Base-by-base conservation (phyloP, 2,797 vertebrate species). In the Xiphophorus birchmanni region DNA sequence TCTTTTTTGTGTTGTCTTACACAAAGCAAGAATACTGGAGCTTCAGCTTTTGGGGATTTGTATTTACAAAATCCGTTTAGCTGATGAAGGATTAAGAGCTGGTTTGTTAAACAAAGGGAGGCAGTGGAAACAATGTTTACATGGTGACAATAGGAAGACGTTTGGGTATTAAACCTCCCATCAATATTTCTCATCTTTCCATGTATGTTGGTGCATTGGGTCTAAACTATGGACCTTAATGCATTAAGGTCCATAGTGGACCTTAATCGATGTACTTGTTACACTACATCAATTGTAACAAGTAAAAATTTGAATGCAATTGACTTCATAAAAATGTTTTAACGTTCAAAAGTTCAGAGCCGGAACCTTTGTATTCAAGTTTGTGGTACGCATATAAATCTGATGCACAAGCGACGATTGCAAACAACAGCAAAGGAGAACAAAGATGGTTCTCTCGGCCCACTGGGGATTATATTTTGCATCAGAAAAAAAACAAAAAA, bases 11-110 rank as follows among this genome's bases (percentile, higher is more conserved):
- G 63, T 71, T 75, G 47, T 78, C 84, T 91, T 78, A 83, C 74
- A 88, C 84, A 93, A 93, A 89, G 84, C 78, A 80, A 79, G 54
- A 79, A 85, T 63, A 65, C 74, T 83, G 75, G 63, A 84, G 81
- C 74, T 90, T 86, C 54, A 75, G 80, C 83, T 82, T 77, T 74
- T 48, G 76, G 13, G 83, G 83, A 91, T 91, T 90, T 89, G 80
- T 85, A 69, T 81, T 86, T 60, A 78, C 2, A 4, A 69, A 78
- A 86, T 88, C 85, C 80, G 86, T 90, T 92, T 87, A 90, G 81
- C 86, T 85, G 84, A 86, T 80, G 73, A 58, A 81, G 82, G 83
- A 89, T 89, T 85, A 86, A 77, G 60, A 78, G 71, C 47, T 78
- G 73, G 80, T 82, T 84, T 82, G 80, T 75, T 83, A 78, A 85